Base-by-base conservation (phyloP, 2,888 invertebrate genomes). In the Ptychoptera albimana region DNA sequence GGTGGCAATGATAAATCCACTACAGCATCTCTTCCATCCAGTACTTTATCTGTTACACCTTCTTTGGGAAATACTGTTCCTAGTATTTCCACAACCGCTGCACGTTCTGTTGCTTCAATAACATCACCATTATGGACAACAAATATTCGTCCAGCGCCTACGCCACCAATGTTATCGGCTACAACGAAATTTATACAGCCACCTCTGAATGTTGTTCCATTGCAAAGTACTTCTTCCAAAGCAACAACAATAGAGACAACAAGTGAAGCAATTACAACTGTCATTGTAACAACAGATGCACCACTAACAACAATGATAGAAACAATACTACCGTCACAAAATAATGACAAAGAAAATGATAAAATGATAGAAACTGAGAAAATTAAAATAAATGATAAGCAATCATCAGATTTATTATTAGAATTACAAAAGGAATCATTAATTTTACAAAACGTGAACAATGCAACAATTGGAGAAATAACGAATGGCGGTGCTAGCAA, bases 401-500 rank as follows among this genome's bases (percentile, higher is more conserved):
- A n/a, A n/a, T 13, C 39, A 12, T 13, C 32, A 1, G 34, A 43
- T 37, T 11, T 37, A 15, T 4, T 30, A n/a, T 16, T 31, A 29
- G 37, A 43, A 43, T 32, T 43, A 37, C 37, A 30, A 37, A 43
- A 43, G 13, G 43, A 43, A 43, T 43, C 43, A 37, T 37, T 43
- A 37, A 34, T 43, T 23, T 37, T 43, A 13, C 37, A 43, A 10
- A 15, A 37, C 12, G 37, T 4, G 4, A 15, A 37, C 9, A n/a
- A 14, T 35, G 35, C 35, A 35, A 35, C n/a, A 23, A 23, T 23
- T 23, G 23, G 4, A 23, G 23, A 23, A 5, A 23, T 23, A 23
- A 23, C 7, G 23, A 23, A 23, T 23, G 23, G 23, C 23, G 23
- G 23, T 23, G 23, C 23, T 23, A 7, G 23, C 3, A 5, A 23